phyloP scores from a whole-genome alignment of 2,797 vertebrate species.

The Naso thynnoides region DNA sequence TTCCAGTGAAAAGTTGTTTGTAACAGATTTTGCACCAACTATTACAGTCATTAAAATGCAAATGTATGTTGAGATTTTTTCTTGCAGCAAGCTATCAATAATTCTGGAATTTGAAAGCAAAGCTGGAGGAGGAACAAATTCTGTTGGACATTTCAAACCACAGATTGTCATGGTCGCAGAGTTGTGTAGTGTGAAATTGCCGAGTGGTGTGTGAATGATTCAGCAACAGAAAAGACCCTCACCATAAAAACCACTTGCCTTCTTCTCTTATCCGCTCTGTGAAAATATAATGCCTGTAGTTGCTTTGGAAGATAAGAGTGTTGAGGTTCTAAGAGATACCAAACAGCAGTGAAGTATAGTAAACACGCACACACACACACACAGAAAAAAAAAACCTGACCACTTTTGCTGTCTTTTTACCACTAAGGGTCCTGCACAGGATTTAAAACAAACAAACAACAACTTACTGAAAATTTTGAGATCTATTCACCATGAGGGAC shows the following conservation, averaged over 20 bases:
- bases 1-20: not conserved
- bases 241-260: conserved; percentile 41
- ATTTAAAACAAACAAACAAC: no score
- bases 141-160: conserved; percentile 57
- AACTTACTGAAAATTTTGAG: no score
- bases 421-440: conserved; percentile 26
- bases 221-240: conserved; percentile 45
- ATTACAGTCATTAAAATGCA: conserved; percentile 1
- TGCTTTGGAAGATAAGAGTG: conserved; percentile 56
- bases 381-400: no score
- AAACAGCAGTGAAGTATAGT: conserved; percentile 48
- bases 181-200: conserved; percentile 70
- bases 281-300: conserved; percentile 51
- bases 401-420: not conserved
- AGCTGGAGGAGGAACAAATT: conserved; percentile 47
- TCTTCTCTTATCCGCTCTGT: conserved; percentile 30
- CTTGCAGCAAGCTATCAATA: conserved; percentile 21
- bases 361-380: no score
- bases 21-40: conserved; percentile 3
- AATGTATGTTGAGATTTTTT: conserved; percentile 7
- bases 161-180: conserved; percentile 57
- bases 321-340: conserved; percentile 46
- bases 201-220: conserved; percentile 52
- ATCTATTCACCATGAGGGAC: no score
- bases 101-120: conserved; percentile 26